Evolutionary conservation across 2,888 invertebrate genomes (phyloP).

Genomic region (Thysanoteuthis rhombus): DNA sequence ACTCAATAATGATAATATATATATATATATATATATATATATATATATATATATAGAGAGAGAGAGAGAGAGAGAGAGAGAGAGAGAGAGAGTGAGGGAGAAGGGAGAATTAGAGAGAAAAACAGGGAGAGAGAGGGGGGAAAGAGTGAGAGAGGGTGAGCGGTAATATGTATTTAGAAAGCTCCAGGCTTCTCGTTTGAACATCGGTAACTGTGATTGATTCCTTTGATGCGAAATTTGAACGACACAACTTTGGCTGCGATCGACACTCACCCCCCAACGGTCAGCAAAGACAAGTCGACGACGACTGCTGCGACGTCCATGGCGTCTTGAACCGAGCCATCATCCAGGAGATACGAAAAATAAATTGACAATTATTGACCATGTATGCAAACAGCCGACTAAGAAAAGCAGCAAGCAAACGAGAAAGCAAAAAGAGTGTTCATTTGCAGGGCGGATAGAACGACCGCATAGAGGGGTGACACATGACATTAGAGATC

Average conservation of each 20-base stretch:
- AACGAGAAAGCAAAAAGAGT: conserved; percentile 16
- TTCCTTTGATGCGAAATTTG: not conserved
- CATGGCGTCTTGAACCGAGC: not conserved
- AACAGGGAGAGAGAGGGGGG: not conserved
- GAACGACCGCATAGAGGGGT: not conserved
- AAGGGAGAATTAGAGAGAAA: not conserved
- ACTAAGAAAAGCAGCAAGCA: not conserved
- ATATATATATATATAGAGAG: too few species aligned
- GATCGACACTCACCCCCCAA: not conserved
- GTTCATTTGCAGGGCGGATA: not conserved
- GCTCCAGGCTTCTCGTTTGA: not conserved
- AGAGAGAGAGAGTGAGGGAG: not conserved
- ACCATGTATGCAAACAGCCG: conserved; percentile 14
- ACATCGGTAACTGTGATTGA: not conserved
- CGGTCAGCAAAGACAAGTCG: not conserved
- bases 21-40: too few species aligned
- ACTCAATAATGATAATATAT: too few species aligned
- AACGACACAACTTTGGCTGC: not conserved
- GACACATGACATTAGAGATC: not conserved
- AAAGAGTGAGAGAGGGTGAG: not conserved
- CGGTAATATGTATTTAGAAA: not conserved
- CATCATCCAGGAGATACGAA: not conserved
- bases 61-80: too few species aligned
- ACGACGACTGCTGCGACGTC: not conserved
- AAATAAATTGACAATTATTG: not conserved